phyloP scores from a whole-genome alignment of 2,888 invertebrate genomes.

The Limulus polyphemus region DNA sequence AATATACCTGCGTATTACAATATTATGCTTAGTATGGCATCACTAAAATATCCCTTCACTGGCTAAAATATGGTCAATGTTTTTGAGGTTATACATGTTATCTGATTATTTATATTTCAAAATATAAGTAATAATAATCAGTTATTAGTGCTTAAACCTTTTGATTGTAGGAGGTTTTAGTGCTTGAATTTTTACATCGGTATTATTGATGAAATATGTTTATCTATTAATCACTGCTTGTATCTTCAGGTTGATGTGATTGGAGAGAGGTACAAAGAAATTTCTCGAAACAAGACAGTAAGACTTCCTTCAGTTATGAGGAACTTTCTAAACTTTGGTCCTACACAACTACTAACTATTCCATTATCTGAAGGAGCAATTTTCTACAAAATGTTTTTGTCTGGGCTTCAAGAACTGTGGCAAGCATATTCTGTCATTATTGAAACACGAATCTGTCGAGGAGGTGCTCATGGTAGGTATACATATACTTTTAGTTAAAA shows the following conservation, averaged over 20 bases:
- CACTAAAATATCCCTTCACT: too few relatives aligned
- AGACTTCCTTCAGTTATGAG: not conserved
- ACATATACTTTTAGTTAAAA: too few relatives aligned
- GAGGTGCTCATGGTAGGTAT: slow-evolving; percentile 16
- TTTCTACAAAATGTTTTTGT: not conserved
- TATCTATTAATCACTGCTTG: not conserved
- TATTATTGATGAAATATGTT: not conserved
- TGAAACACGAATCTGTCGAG: slow-evolving; percentile 17
- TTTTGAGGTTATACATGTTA: too few relatives aligned
- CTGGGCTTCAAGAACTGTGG: not conserved
- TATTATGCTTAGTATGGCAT: too few relatives aligned
- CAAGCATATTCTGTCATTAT: slow-evolving; percentile 8
- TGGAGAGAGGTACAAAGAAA: slow-evolving; percentile 1
- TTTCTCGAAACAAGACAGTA: not conserved
- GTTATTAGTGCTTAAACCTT: too few relatives aligned
- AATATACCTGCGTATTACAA: too few relatives aligned
- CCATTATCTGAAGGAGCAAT: slow-evolving; percentile 4
- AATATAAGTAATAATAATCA: too few relatives aligned
- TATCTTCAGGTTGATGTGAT: not conserved
- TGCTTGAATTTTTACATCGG: too few relatives aligned
- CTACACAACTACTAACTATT: not conserved
- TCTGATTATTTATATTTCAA: too few relatives aligned
- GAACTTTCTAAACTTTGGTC: not conserved
- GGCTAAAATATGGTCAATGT: too few relatives aligned
- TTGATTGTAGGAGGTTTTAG: too few relatives aligned